These are phyloP conservation scores for Petrolisthes manimaculis DNA, from an alignment of 2,888 invertebrate genomes.

Conservation along the genomic window DNA sequence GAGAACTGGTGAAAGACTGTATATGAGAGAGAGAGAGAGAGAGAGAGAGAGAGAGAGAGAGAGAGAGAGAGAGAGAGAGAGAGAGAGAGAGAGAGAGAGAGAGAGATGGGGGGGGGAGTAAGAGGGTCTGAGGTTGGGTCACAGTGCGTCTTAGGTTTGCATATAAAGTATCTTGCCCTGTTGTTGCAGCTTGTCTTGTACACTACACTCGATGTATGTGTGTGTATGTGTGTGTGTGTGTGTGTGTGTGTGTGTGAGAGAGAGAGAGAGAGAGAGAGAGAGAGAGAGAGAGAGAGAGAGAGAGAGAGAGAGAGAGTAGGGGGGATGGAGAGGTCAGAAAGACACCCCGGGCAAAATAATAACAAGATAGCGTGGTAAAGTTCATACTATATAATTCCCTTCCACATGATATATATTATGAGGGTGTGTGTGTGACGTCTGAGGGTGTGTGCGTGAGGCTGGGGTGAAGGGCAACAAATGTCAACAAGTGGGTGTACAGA, in stretches of 20 bases:
- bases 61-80: conserved; percentile 18
- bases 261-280: neutral
- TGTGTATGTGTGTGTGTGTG: neutral
- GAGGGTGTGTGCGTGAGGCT: neutral
- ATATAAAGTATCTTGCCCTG: no score
- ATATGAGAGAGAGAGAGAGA: neutral
- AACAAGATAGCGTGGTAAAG: neutral
- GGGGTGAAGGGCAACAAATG: neutral
- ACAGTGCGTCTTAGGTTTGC: neutral
- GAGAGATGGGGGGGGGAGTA: conserved; percentile 30
- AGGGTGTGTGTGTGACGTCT: neutral
- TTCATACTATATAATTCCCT: neutral
- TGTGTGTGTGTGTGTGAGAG: neutral
- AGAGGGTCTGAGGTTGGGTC: neutral
- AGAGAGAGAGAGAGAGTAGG: conserved; percentile 15
- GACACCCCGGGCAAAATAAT: neutral
- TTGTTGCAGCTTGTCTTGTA: no score
- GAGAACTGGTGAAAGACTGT: neutral
- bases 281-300: conserved; percentile 3
- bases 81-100: conserved; percentile 34
- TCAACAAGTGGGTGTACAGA: no score
- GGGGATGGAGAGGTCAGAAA: neutral
- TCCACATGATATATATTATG: neutral
- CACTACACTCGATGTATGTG: neutral
- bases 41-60: neutral